Evolutionary conservation across 2,888 invertebrate species (phyloP), one percentile per base, ranked within the genome.

Genomic region (Trachelus stipa): DNA sequence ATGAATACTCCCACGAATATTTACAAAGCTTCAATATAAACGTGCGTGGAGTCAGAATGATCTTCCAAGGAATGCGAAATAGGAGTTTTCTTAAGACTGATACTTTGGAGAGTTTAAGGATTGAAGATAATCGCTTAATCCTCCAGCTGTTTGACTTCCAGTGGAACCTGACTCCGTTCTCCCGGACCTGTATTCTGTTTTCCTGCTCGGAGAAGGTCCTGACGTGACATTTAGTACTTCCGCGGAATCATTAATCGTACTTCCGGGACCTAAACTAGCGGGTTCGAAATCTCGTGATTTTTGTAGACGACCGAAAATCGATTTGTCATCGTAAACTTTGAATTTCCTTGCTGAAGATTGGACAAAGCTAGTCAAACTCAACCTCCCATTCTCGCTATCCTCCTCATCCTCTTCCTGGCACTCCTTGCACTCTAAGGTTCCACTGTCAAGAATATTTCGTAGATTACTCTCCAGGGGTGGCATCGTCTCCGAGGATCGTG

Each of bases 71-170:
- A 68, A 71, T 77, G 76, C 68, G 79, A 76, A 77, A 78, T 77
- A 69, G 80, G 79, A 79, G 75, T 75, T 56, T 9, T 15, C 12
- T 71, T 71, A 71, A 79, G 71, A 79, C 73, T 76, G 81, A 68
- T 79, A 76, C 34, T 81, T 82, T 15, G 86, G 79, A 0, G 82
- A 80, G 15, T 84, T 84, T 30, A 88, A 77, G 71, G 87, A 89
- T 76, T 87, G 82, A 76, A 90, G 82, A 77, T 90, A 90, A 77
- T 90, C 89, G 73, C 85, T 85, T 68, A 90, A 80, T 73, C 89
- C 89, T 12, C 34, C 71, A 12, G 33, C 34, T 34, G 12, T 4
- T 12, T 31, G 33, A 34, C 31, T 34, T 23, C 12, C 71, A 1
- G 23, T 33, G 4, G 12, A 15, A 12, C 31, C 71, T 23, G 56